phyloP scores from a whole-genome alignment of 2,113 vertebrate species.

The Scomber scombrus region DNA sequence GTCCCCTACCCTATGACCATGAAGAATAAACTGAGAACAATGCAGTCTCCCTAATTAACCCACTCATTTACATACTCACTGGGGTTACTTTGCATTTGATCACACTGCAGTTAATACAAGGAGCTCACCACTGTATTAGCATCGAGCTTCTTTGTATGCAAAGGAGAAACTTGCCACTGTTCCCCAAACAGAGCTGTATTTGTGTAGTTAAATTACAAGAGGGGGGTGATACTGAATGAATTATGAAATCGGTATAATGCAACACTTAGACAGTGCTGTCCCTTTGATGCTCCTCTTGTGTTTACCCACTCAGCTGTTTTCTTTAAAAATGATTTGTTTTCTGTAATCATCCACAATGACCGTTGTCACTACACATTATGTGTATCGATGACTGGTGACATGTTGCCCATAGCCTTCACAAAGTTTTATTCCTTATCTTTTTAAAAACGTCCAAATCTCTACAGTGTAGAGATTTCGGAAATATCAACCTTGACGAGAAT shows the following conservation, averaged over 20 bases:
- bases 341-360: background rate
- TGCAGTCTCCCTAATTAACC: conserved; percentile 60
- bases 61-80: conserved; percentile 60
- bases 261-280: background rate
- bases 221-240: conserved; percentile 18
- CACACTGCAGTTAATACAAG: conserved; percentile 8
- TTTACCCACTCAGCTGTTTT: background rate
- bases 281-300: background rate
- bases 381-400: background rate
- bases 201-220: conserved; percentile 28
- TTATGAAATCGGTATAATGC: conserved; percentile 26
- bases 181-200: conserved; percentile 11
- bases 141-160: conserved; percentile 29
- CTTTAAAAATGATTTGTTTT: conserved; percentile 11
- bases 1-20: conserved; percentile 46
- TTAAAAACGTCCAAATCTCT: background rate
- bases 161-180: conserved; percentile 3
- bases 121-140: background rate
- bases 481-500: background rate
- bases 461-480: background rate
- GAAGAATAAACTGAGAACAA: conserved; percentile 48
- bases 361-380: background rate
- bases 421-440: background rate
- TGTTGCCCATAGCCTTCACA: background rate
- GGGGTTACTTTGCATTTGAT: conserved; percentile 51